Percentiles rank a stretch among this genome's conserved stretches.
These are phyloP conservation scores for Proisotoma minuta DNA, from an alignment of 2,888 invertebrate species.

Conservation along the genomic window DNA sequence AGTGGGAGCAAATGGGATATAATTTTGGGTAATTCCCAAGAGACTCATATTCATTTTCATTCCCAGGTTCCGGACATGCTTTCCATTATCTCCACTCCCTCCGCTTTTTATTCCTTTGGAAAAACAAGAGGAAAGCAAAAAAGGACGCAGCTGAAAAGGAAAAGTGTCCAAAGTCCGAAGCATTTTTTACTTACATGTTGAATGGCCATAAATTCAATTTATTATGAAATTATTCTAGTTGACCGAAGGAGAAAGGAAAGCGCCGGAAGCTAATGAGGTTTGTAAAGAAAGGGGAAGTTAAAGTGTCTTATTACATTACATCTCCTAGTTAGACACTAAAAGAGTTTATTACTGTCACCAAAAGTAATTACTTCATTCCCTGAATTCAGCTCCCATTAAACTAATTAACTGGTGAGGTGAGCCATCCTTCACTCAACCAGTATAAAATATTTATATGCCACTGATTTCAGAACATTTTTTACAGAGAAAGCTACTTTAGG, in stretches of 20 bases:
- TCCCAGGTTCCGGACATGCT: constrained; percentile 5
- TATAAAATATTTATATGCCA: no score
- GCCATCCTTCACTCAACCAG: no score
- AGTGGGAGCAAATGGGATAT: constrained; percentile 7
- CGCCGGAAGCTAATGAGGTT: neutral
- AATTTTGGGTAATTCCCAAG: constrained; percentile 26
- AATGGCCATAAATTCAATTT: no score
- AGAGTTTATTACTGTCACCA: constrained; percentile 1
- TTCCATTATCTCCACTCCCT: neutral
- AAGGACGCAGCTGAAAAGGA: no score
- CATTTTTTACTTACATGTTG: no score
- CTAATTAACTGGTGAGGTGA: constrained; percentile 6
- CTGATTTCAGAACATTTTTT: no score
- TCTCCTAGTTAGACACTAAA: neutral
- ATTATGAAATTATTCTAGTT: no score
- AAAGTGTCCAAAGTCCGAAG: no score
- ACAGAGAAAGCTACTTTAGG: no score
- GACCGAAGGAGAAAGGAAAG: neutral
- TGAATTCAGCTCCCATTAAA: constrained; percentile 13
- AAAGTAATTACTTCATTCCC: constrained; percentile 12
- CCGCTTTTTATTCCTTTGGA: no score
- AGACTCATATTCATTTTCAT: constrained; percentile 41
- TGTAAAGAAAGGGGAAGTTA: neutral
- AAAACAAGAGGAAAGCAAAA: no score
- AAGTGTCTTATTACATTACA: neutral